Evolutionary conservation across 2,888 invertebrate genomes (phyloP).

Genomic region (Lamellibrachia satsuma): DNA sequence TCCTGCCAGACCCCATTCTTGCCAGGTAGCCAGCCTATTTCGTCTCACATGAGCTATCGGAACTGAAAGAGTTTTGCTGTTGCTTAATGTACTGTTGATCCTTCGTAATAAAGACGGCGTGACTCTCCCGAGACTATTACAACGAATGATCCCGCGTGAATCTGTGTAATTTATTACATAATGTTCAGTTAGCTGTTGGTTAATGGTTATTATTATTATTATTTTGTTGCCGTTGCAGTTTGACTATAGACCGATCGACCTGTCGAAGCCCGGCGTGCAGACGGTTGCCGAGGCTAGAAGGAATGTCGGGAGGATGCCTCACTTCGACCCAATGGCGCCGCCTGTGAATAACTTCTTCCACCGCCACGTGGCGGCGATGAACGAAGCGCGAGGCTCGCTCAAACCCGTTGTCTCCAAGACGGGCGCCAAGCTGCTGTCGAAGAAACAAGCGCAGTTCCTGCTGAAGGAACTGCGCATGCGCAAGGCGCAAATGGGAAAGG

Average conservation of each 20-base stretch:
- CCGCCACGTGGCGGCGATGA: constrained; percentile 49
- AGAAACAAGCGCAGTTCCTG: constrained; percentile 31
- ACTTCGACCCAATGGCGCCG: constrained; percentile 43
- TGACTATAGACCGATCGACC: constrained; percentile 57
- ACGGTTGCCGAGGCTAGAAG: constrained; percentile 37
- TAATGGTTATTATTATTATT: not conserved
- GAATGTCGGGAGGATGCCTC: constrained; percentile 40
- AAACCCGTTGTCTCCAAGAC: constrained; percentile 22
- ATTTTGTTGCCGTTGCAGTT: constrained; percentile 45
- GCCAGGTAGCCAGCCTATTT: no score
- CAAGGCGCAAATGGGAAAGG: constrained; percentile 23
- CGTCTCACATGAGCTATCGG: no score
- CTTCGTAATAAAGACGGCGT: not conserved
- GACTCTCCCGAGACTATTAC: not conserved
- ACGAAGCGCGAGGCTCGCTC: constrained; percentile 40
- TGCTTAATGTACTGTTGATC: not conserved
- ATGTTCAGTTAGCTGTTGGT: not conserved
- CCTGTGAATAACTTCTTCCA: constrained; percentile 48
- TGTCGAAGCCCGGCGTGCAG: constrained; percentile 40
- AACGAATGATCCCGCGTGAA: not conserved
- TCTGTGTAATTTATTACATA: not conserved
- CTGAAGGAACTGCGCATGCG: constrained; percentile 33
- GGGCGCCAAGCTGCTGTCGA: constrained; percentile 26
- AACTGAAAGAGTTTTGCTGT: no score
- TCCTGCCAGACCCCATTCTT: no score